Conservation (phyloP, 2,888 invertebrate species). For the Flexamia atlantica region DNA sequence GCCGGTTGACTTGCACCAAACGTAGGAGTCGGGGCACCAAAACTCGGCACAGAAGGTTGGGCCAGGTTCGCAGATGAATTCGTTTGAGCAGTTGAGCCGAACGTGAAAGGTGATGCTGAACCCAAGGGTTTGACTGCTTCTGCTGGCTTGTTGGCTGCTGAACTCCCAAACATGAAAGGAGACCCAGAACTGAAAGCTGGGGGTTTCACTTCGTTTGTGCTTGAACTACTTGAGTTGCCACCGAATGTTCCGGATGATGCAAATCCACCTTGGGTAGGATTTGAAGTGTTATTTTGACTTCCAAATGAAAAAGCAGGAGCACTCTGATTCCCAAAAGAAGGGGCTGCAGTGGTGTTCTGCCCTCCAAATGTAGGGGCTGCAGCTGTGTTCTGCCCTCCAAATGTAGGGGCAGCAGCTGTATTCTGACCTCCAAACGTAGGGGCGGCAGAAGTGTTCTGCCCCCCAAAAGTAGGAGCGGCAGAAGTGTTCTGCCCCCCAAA, state of each 20-base stretch:
- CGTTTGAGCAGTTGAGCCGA: slow-evolving; percentile 12
- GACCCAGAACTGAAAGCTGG: slow-evolving; percentile 24
- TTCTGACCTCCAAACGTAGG: slow-evolving; percentile 16
- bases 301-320: slow-evolving; percentile 33
- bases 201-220: slow-evolving; percentile 26
- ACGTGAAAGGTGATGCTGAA: slow-evolving; percentile 9
- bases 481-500: slow-evolving; percentile 37
- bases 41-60: slow-evolving; percentile 37
- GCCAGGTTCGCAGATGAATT: neutral
- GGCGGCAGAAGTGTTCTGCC: slow-evolving; percentile 23
- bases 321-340: slow-evolving; percentile 41
- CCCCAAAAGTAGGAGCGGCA: slow-evolving; percentile 36
- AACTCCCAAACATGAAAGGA: slow-evolving; percentile 40
- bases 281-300: slow-evolving; percentile 26
- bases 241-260: slow-evolving; percentile 19
- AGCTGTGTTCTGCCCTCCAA: slow-evolving; percentile 22
- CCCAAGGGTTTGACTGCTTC: slow-evolving; percentile 21
- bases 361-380: slow-evolving; percentile 27
- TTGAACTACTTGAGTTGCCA: slow-evolving; percentile 36
- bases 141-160: neutral
- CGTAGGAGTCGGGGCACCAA: slow-evolving; percentile 19
- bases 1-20: neutral
- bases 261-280: neutral
- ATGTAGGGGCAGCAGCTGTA: slow-evolving; percentile 14
- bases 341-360: slow-evolving; percentile 22